Evolutionary conservation across 2,797 vertebrate species (phyloP).

Genomic region (Oreochromis mossambicus): DNA sequence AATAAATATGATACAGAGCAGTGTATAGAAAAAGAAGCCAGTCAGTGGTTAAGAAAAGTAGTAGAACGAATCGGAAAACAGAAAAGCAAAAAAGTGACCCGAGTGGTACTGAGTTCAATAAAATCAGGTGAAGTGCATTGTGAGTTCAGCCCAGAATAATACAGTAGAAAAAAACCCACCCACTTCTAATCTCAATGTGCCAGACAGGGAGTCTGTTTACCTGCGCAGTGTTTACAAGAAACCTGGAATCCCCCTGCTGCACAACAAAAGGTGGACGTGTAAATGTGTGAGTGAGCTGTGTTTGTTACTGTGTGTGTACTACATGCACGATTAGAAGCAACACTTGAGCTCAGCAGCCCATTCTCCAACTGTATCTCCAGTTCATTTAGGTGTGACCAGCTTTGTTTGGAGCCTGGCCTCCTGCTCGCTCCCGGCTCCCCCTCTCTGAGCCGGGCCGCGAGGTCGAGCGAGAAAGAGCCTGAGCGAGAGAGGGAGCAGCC

Average conservation of each 20-base stretch:
- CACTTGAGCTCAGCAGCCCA: background rate
- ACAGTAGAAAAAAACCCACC: background rate
- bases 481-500: slow-evolving; percentile 46
- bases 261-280: slow-evolving; percentile 72
- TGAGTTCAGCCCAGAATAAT: background rate
- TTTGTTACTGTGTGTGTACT: background rate
- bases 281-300: slow-evolving; percentile 23
- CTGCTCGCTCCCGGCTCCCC: slow-evolving; percentile 16
- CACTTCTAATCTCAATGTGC: slow-evolving; percentile 24
- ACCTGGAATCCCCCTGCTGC: slow-evolving; percentile 61
- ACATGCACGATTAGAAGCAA: background rate
- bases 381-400: slow-evolving; percentile 46
- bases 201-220: slow-evolving; percentile 67
- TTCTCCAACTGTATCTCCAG: slow-evolving; percentile 11
- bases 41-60: background rate
- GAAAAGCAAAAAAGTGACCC: background rate
- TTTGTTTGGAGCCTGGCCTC: slow-evolving; percentile 37
- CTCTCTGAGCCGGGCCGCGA: slow-evolving; percentile 9
- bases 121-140: background rate
- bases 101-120: background rate
- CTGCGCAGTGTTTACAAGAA: slow-evolving; percentile 68
- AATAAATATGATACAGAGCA: background rate
- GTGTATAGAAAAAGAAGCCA: background rate
- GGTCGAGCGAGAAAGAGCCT: slow-evolving; percentile 11
- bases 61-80: background rate